A percentile compares a stretch with the other conserved stretches of the same genome.
Evolutionary conservation across 2,888 invertebrate species (phyloP).

Genomic region (Aproaerema taeniolella): DNA sequence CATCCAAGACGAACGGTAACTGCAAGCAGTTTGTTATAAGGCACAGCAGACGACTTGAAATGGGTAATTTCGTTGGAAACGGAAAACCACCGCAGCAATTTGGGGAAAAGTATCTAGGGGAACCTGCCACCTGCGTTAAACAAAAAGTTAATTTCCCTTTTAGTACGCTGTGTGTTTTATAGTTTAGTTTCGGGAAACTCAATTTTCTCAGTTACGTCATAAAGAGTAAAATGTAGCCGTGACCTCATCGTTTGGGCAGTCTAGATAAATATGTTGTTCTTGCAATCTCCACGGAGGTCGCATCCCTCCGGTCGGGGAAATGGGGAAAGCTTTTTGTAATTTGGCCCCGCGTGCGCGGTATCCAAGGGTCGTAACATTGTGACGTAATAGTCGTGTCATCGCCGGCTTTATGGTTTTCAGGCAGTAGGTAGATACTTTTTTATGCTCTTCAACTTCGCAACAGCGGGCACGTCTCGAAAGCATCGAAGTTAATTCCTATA

Average conservation of each 20-base stretch:
- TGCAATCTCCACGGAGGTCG: slow-evolving; percentile 45
- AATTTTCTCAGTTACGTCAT: slow-evolving; percentile 25
- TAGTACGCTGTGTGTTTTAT: slow-evolving; percentile 12
- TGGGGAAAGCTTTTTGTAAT: slow-evolving; percentile 52
- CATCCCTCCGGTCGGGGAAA: slow-evolving; percentile 41
- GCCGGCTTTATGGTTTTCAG: slow-evolving; percentile 23
- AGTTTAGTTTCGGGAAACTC: slow-evolving; percentile 14
- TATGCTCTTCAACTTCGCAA: slow-evolving; percentile 1
- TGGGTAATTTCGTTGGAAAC: slow-evolving; percentile 7
- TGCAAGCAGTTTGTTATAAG: slow-evolving; percentile 17
- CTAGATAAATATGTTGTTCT: slow-evolving; percentile 42
- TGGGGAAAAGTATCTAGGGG: neutral
- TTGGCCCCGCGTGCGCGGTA: slow-evolving; percentile 31
- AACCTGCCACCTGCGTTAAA: neutral
- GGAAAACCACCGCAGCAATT: slow-evolving; percentile 5
- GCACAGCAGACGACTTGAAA: slow-evolving; percentile 3
- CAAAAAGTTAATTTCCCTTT: neutral
- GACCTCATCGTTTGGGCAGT: slow-evolving; percentile 38
- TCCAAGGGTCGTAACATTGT: slow-evolving; percentile 36
- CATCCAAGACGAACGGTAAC: slow-evolving; percentile 17
- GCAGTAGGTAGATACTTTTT: slow-evolving; percentile 16
- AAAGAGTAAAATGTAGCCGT: slow-evolving; percentile 30
- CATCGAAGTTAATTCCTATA: neutral
- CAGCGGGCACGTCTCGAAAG: no score
- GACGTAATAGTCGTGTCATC: slow-evolving; percentile 28